Evolutionary conservation across 2,113 vertebrate species (phyloP).

Genomic region (Pteronura brasiliensis): DNA sequence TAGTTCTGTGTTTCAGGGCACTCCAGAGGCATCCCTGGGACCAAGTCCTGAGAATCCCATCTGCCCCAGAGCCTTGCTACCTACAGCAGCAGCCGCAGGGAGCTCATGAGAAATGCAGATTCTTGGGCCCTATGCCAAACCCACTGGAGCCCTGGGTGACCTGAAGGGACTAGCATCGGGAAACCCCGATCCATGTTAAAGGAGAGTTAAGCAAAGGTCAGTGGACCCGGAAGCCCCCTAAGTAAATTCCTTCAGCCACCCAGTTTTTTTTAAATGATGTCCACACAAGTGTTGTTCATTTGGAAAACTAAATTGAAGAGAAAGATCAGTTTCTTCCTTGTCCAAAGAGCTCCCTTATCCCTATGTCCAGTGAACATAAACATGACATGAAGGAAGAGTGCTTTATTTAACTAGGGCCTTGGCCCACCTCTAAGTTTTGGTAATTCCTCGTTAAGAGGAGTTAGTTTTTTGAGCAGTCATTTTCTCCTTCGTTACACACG

Average conservation of each 20-base stretch:
- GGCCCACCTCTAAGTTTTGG: not conserved
- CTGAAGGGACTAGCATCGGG: not conserved
- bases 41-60: not conserved
- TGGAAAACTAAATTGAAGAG: not conserved
- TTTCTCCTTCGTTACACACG: not conserved
- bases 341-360: not conserved
- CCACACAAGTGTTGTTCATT: not conserved
- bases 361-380: not conserved
- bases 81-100: accelerated
- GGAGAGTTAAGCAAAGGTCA: not conserved
- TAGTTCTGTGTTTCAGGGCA: not conserved
- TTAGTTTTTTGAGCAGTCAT: not conserved
- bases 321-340: not conserved
- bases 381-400: not conserved
- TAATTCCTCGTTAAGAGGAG: not conserved
- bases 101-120: not conserved
- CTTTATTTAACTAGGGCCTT: not conserved
- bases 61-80: not conserved
- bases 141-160: not conserved
- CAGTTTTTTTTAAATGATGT: not conserved
- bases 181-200: not conserved
- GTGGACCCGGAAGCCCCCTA: not conserved
- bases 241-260: not conserved
- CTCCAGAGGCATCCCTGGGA: not conserved
- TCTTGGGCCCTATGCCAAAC: not conserved